Evolutionary conservation across 2,113 vertebrate genomes (phyloP).

Genomic region (Mobula hypostoma): DNA sequence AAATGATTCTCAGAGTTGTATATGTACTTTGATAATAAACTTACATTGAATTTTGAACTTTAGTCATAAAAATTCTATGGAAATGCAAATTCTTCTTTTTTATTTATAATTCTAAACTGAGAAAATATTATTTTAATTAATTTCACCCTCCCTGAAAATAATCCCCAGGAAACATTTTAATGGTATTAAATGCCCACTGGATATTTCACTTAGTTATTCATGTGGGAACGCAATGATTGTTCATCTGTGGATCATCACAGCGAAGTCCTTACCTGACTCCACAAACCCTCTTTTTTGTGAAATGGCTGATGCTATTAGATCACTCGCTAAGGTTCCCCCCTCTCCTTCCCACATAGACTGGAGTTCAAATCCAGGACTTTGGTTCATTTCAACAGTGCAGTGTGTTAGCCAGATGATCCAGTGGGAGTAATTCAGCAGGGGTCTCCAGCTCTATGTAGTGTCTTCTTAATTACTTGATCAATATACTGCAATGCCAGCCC

Average conservation of each 20-base stretch:
- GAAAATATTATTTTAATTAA: background rate
- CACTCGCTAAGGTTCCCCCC: background rate
- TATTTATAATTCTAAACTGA: background rate
- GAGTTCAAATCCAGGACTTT: background rate
- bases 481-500: background rate
- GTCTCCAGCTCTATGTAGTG: background rate
- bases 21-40: too few species aligned
- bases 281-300: background rate
- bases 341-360: background rate
- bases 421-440: background rate
- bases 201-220: background rate
- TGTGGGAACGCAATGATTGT: background rate
- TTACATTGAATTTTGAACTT: too few species aligned
- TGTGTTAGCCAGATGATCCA: background rate
- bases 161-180: background rate
- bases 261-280: background rate
- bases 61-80: background rate
- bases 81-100: background rate
- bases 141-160: background rate
- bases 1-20: too few species aligned
- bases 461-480: background rate
- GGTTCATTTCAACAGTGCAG: background rate
- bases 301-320: background rate
- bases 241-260: background rate
- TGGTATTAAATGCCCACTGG: background rate